Conservation (phyloP, 2,888 invertebrate species). For the Meteorus colon region DNA sequence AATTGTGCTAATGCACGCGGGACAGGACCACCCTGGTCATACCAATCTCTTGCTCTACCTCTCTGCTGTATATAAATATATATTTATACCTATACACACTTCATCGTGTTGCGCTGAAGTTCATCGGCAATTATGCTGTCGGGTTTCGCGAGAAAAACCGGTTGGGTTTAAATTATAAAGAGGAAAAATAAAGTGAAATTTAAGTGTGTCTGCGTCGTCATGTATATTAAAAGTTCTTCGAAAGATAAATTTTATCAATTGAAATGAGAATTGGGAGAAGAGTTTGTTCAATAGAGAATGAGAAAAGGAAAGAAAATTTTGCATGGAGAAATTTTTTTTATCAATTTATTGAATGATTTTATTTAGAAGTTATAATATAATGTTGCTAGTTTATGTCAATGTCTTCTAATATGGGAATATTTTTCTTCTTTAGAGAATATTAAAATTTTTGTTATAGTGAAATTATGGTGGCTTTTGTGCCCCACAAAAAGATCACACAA, state of each 20-base stretch:
- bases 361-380: too few relatives aligned
- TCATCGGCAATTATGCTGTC: conserved; percentile 43
- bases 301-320: too few relatives aligned
- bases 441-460: too few relatives aligned
- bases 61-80: background rate
- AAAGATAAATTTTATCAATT: conserved; percentile 3
- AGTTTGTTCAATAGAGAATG: background rate
- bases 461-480: too few relatives aligned
- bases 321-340: too few relatives aligned
- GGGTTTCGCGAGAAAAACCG: conserved; percentile 41
- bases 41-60: background rate
- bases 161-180: conserved; percentile 33
- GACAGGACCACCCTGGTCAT: conserved; percentile 27
- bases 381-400: too few relatives aligned
- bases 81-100: background rate
- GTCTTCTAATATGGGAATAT: too few relatives aligned
- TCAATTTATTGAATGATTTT: too few relatives aligned
- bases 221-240: conserved; percentile 4
- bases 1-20: conserved; percentile 30
- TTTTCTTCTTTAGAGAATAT: too few relatives aligned
- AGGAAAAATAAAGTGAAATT: conserved; percentile 38
- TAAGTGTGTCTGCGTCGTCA: conserved; percentile 18
- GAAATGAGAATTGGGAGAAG: background rate
- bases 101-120: conserved; percentile 27
- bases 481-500: too few relatives aligned